Percentiles rank a stretch among this genome's conserved stretches.
Conservation (phyloP, 2,113 vertebrate species). For the Pseudonaja textilis region DNA sequence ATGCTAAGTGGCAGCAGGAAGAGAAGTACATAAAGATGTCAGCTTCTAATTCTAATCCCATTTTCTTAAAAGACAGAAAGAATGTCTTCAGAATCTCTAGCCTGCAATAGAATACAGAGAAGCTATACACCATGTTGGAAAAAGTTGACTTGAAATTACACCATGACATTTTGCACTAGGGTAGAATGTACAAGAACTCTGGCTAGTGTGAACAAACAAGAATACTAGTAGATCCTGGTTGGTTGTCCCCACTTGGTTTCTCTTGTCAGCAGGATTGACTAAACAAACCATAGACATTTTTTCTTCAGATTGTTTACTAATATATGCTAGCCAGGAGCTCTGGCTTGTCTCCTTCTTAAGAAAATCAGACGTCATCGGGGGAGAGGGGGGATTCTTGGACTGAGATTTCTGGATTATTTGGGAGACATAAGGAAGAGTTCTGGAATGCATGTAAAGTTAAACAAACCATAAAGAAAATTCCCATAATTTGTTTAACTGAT, state of each 20-base stretch:
- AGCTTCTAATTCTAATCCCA: background rate
- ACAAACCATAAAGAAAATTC: background rate
- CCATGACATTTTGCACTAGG: background rate
- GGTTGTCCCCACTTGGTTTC: background rate
- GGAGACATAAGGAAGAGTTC: background rate
- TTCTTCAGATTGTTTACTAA: background rate
- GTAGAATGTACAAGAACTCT: background rate
- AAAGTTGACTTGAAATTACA: background rate
- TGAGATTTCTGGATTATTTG: background rate
- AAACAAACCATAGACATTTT: background rate
- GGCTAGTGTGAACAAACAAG: background rate
- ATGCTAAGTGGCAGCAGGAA: conserved; percentile 38
- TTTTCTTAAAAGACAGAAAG: background rate
- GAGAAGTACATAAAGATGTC: conserved; percentile 1
- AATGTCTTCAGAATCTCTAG: background rate
- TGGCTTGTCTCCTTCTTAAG: background rate
- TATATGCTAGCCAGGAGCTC: background rate
- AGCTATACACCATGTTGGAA: background rate
- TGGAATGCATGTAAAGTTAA: background rate
- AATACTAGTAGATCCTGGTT: background rate
- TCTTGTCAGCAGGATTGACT: background rate
- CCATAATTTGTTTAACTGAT: background rate
- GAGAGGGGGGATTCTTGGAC: background rate
- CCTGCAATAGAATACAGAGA: background rate
- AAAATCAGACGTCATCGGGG: background rate